A percentile compares a stretch with the other conserved stretches of the same genome.
phyloP scores from a whole-genome alignment of 2,797 vertebrate species.

The Oryzias sinensis region DNA sequence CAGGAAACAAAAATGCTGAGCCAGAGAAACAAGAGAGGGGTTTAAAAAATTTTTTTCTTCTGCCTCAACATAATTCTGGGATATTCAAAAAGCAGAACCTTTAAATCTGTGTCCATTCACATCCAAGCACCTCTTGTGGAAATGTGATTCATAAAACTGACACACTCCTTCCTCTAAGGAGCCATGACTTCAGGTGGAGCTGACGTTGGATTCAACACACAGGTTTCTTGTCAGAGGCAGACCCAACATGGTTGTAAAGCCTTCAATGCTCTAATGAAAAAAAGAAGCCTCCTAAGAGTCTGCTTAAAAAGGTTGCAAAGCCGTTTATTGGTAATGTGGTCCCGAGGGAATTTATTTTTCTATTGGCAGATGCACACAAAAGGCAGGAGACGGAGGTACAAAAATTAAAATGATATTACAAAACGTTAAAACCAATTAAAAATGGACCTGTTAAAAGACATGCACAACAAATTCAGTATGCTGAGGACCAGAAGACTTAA shows the following conservation, averaged over 20 bases:
- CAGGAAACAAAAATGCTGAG: conserved; percentile 78
- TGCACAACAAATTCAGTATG: no score
- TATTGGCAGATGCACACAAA: no score
- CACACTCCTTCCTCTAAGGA: conserved; percentile 40
- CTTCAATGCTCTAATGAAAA: no score
- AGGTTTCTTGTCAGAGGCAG: no score
- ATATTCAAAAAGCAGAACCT: conserved; percentile 76
- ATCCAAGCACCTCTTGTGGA: conserved; percentile 65
- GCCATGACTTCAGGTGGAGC: conserved; percentile 58
- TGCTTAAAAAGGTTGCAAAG: conserved; percentile 17
- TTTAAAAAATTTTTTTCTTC: conserved; percentile 42
- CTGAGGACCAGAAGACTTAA: no score
- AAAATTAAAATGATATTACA: no score
- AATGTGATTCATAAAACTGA: conserved; percentile 44
- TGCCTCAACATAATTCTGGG: conserved; percentile 67
- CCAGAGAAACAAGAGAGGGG: conserved; percentile 70
- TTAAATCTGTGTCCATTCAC: conserved; percentile 79
- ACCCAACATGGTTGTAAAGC: no score
- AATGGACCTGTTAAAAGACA: no score
- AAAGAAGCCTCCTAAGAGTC: conserved; percentile 18
- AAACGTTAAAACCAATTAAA: no score
- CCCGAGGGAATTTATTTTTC: no score
- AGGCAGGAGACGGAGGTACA: no score
- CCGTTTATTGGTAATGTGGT: conserved; percentile 45
- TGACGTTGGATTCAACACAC: no score